Base-by-base conservation (phyloP, 2,888 invertebrate genomes). In the Glyphotaelius pellucidus region DNA sequence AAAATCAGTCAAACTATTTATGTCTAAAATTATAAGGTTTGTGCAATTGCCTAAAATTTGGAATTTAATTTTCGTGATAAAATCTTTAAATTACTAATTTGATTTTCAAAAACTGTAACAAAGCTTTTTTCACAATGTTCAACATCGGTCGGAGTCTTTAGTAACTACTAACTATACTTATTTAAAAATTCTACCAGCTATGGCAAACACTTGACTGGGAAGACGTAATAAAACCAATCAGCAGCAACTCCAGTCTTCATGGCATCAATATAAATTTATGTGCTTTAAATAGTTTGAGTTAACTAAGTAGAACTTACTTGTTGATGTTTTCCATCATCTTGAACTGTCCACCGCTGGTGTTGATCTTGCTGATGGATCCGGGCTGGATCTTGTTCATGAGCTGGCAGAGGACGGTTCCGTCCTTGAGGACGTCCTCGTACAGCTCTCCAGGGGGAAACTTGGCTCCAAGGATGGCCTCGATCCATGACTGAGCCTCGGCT, bases 251-350 rank as follows among this genome's bases (percentile, higher is more conserved):
- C 52, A 52, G 5, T 52, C 19, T 52, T 52, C 15, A 52, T 52
- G 19, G 19, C 5, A 19, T 2, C 67, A 9, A 25, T n/a, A 2
- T 47, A 25, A 67, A 25, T 7, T 67, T n/a, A 67, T 19, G 12
- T 14, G 47, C 7, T 12, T 42, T 42, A 42, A 42, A 42, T 47
- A 15, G 19, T 67, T 67, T 25, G 7, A n/a, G n/a, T n/a, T n/a
- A n/a, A n/a, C n/a, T n/a, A n/a, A n/a, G n/a, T n/a, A 67, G 25
- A 67, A 96, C 97, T 97, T 95, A 99, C 98, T 97, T 97, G 96
- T 98, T 99, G 95, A 99, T 99, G 97, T 99, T 99, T 96, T 99
- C 99, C 99, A 99, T 99, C 98, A 99, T 98, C 95, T 99, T 99
- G 97, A 99, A 99, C 95, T 99, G 99, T 95, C 99, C 99, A 94